Evolutionary conservation across 2,888 invertebrate genomes (phyloP), one percentile per base, ranked within the genome.

Genomic region (Onthophagus sagittarius): DNA sequence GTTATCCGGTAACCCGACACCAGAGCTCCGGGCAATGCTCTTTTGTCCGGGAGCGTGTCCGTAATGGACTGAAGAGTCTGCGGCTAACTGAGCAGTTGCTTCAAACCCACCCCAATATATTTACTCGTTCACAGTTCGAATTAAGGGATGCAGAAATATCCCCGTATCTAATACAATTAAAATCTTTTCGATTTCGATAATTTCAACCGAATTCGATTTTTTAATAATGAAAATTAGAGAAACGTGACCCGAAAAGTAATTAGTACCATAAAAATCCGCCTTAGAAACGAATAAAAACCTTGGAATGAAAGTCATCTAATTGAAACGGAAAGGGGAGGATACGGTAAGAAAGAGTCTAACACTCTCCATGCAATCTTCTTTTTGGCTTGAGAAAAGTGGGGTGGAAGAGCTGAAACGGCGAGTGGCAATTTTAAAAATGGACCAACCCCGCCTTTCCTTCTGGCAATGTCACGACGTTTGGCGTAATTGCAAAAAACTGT

Each of bases 251-350:
- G 79, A 83, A 85, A 86, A 85, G 84, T 85, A 86, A 86, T 86
- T 86, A 86, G 84, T 81, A 82, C 83, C 82, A 85, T 85, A 86
- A 86, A 86, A 86, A 86, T 85, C 85, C 84, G 83, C 80, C 82
- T 23, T 23, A 23, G 84, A 83, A 84, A 83, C 82, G 79, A 23
- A 23, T 78, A 79, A 82, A 82, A 83, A 83, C 84, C 23, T 23
- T 23, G 23, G 83, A 84, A 85, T 84, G 84, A 84, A 85, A 84
- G 84, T 84, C 81, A 78, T 77, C 78, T 82, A 82, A 82, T 82
- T 82, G 82, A 80, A 77, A 80, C 77, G 82, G 81, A 79, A 78
- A 79, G 74, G 71, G 76, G 76, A 78, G 73, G 23, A 76, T 75
- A 75, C 78, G 72, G 72, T 64, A 75, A 72, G 69, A 77, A 80